Base-by-base conservation (phyloP, 2,888 invertebrate genomes). In the Gastrophysa polygoni region DNA sequence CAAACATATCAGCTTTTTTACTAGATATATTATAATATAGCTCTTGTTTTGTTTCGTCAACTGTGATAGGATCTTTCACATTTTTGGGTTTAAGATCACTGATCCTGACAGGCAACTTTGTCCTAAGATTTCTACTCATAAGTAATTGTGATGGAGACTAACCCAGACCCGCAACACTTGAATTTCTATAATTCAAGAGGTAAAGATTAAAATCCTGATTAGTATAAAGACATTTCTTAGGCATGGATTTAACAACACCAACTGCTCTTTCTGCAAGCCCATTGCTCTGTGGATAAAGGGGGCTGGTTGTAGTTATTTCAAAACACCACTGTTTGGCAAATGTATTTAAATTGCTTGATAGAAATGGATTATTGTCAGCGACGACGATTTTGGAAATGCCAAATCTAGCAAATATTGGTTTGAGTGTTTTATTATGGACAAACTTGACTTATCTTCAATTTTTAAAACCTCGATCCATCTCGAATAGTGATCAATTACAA, bases 301-400 rank as follows among this genome's bases (percentile, higher is more conserved):
- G 68, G 63, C 68, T 69, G 18, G 66, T 65, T 32, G 66, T 68
- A 50, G 55, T 60, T 47, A 66, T 24, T 16, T 58, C 59, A 0
- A 70, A 46, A 50, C 68, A 59, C 61, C 68, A 66, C n/a, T 59
- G 55, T 48, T 64, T 68, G 46, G 65, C 59, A 65, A 67, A 68
- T 14, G 29, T 2, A 50, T 64, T 68, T 32, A 72, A 70, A 59
- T 66, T 52, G 14, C 11, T 38, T 48, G 63, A 67, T 21, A 64
- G 57, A 59, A 71, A 72, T 1, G 71, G 70, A 48, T 63, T 64
- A 57, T 72, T 72, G 51, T 71, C 70, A 16, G 63, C 62, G 7
- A 68, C 24, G 17, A 69, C 43, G 29, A 38, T 57, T 44, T 57
- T 47, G 17, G 71, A 68, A 52, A 56, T 63, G 2, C 70, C 70